phyloP scores from a whole-genome alignment of 2,113 vertebrate genomes.

The Cyrtonyx montezumae region DNA sequence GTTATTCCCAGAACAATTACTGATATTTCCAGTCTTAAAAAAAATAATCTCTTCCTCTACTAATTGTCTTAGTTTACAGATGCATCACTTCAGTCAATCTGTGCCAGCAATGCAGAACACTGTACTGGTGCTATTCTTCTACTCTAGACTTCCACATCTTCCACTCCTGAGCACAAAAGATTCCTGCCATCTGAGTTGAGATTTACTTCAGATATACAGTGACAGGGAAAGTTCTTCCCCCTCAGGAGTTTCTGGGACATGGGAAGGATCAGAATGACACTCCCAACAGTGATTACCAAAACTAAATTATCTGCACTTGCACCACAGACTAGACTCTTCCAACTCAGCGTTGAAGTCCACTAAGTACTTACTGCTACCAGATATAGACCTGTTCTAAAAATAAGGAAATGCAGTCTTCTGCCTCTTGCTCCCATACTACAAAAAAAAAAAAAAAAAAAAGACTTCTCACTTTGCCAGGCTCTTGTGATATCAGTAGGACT shows the following conservation, averaged over 20 bases:
- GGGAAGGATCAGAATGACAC: neutral
- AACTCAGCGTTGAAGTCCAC: neutral
- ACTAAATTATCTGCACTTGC: neutral
- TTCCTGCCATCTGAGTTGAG: neutral
- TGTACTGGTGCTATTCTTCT: neutral
- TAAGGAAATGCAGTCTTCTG: fast-evolving
- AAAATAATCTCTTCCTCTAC: neutral
- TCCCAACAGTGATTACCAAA: neutral
- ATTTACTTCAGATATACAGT: neutral
- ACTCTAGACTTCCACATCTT: neutral
- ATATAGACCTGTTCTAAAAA: neutral
- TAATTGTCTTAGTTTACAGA: neutral
- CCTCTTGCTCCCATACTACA: neutral
- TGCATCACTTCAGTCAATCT: neutral
- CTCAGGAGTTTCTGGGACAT: neutral
- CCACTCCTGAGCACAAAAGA: neutral
- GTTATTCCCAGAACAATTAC: neutral
- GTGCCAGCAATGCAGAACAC: neutral
- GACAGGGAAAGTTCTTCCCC: neutral
- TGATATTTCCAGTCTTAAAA: neutral
- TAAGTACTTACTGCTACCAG: neutral
- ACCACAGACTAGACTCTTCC: neutral
- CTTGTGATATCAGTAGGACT: fast-evolving
- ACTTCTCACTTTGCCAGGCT: neutral
- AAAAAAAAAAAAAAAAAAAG: too few species aligned